phyloP scores from a whole-genome alignment of 2,797 vertebrate genomes.

The Phrynocephalus guinanensis region DNA sequence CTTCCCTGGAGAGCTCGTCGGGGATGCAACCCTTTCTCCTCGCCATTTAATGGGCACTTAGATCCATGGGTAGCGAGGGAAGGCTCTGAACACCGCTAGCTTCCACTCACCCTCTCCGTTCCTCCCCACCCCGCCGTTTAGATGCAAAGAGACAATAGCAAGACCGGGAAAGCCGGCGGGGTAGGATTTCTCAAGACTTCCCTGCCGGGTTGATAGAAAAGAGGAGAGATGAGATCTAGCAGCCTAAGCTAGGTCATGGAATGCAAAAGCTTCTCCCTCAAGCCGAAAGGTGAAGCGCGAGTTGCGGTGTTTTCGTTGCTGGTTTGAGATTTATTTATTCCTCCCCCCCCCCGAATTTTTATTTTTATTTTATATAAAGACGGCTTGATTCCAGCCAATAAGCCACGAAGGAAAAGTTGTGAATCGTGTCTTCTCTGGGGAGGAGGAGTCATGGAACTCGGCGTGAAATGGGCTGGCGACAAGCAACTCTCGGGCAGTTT shows the following conservation, averaged over 20 bases:
- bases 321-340: too few relatives aligned
- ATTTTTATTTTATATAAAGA: too few relatives aligned
- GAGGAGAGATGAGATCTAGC: not conserved
- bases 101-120: not conserved
- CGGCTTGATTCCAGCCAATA: too few relatives aligned
- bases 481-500: accelerated
- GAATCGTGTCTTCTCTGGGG: not conserved
- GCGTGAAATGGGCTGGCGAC: not conserved
- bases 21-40: not conserved
- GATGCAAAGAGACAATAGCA: not conserved
- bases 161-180: not conserved
- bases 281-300: not conserved
- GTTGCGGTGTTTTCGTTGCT: not conserved
- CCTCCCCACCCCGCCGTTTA: not conserved
- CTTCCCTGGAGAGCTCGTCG: not conserved
- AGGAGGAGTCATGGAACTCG: not conserved
- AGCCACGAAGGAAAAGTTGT: not conserved
- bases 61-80: slow-evolving; percentile 6
- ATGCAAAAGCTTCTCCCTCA: not conserved
- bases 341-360: too few relatives aligned
- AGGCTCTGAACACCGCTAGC: not conserved
- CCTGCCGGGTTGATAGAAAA: slow-evolving; percentile 22
- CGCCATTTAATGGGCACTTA: not conserved
- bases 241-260: not conserved
- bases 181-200: not conserved